phyloP scores from a whole-genome alignment of 1,140 invertebrate genomes.

The Dreissena rostriformis region DNA sequence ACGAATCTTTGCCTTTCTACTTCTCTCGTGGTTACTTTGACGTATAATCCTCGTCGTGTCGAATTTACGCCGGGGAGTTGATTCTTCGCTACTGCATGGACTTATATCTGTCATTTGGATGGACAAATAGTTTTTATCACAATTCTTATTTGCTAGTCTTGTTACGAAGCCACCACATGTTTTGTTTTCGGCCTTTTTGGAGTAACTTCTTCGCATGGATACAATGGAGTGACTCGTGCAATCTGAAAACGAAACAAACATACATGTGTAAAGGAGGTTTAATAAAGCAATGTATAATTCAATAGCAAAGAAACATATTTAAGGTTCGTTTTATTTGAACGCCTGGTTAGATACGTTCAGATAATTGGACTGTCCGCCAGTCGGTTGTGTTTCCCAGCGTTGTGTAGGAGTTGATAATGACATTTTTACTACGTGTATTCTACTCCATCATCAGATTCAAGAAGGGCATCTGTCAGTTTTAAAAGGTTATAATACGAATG shows the following conservation, averaged over 20 bases:
- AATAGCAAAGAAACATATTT: too few relatives aligned
- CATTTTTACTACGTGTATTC: too few relatives aligned
- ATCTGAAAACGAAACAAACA: constrained; percentile 46
- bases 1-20: constrained; percentile 86
- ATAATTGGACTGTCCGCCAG: too few relatives aligned
- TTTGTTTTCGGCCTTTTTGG: not conserved
- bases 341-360: too few relatives aligned
- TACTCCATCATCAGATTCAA: too few relatives aligned
- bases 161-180: not conserved
- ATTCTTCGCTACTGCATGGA: constrained; percentile 57
- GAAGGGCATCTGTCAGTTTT: too few relatives aligned
- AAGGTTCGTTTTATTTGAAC: too few relatives aligned
- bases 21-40: constrained; percentile 88
- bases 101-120: constrained; percentile 49
- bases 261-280: too few relatives aligned
- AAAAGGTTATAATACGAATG: too few relatives aligned
- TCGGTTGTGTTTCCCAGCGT: too few relatives aligned
- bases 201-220: not conserved
- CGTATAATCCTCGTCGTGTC: constrained; percentile 61
- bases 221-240: not conserved
- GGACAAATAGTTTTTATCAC: constrained; percentile 28
- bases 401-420: too few relatives aligned
- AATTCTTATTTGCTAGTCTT: not conserved
- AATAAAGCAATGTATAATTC: too few relatives aligned
- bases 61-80: constrained; percentile 48